Percentiles rank a stretch among this genome's conserved stretches.
Evolutionary conservation across 2,113 vertebrate species (phyloP).

Genomic region (Ellobius talpinus): DNA sequence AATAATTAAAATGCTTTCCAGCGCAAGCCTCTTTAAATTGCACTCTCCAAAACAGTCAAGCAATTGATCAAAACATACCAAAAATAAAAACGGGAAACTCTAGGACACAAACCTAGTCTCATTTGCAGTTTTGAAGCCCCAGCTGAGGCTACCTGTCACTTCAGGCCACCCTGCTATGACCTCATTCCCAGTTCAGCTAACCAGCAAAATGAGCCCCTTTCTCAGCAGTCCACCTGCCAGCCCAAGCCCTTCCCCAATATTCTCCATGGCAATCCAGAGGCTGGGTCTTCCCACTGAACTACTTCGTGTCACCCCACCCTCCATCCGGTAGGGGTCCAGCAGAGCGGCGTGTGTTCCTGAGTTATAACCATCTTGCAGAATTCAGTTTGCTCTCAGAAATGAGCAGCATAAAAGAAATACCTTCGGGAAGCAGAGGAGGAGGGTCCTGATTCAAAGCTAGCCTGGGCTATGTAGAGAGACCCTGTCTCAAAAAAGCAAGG

Average conservation of each 20-base stretch:
- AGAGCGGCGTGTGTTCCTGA: fast-evolving
- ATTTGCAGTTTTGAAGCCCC: not conserved
- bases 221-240: not conserved
- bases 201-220: not conserved
- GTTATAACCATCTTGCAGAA: too few species aligned
- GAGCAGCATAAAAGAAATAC: not conserved
- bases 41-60: not conserved
- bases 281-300: not conserved
- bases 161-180: not conserved
- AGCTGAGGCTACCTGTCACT: fast-evolving
- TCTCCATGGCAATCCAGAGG: not conserved
- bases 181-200: not conserved
- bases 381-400: not conserved
- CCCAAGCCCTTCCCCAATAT: not conserved
- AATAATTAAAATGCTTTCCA: conserved; percentile 51
- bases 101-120: not conserved
- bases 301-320: not conserved
- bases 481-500: not conserved
- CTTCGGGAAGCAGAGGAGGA: not conserved
- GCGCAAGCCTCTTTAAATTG: not conserved
- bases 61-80: not conserved
- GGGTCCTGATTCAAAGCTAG: not conserved
- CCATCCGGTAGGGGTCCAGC: not conserved
- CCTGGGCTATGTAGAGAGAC: not conserved
- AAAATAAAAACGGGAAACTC: not conserved